Base-by-base conservation (phyloP, 2,888 invertebrate genomes). In the Caenorhabditis doughertyi region DNA sequence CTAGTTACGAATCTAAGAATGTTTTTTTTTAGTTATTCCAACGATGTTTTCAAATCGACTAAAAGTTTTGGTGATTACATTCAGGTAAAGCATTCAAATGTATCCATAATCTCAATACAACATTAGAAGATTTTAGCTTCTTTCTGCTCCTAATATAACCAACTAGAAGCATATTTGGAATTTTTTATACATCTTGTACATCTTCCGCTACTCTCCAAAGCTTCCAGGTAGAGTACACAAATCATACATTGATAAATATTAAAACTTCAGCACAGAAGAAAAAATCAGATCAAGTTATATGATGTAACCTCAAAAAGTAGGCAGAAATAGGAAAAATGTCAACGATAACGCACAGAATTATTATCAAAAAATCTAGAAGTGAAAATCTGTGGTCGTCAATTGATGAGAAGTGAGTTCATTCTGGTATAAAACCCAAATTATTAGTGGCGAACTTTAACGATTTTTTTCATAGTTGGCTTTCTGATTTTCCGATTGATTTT, bases 271-370 rank as follows among this genome's bases (percentile, higher is more conserved):
- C 64, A 64, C 64, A 47, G 49, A 25, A 23, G 39, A 25, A 60
- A 55, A 73, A 74, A 74, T 74, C 73, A 74, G 73, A 74, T 64
- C 64, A 74, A 74, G 65, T 74, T 42, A 74, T 74, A 74, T 74
- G 73, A 74, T 74, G 73, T 55, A 65, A 74, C 73, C 56, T 25
- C 51, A 23, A 51, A 62, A 72, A 58, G 16, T 11, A 25, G 49
- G 35, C 35, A 60, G 27, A 35, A 62, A 47, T 25, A 42, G 27
- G 39, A 32, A 7, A 58, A 60, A 62, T 62, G 72, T 42, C 51
- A 53, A 62, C 42, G 65, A 70, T 70, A 70, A 70, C 56, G 56
- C 21, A 56, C 56, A 27, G 29, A 68, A 68, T 35, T n/a, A 65
- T 65, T 51, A 65, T 51, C 49, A 51, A 65, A 23, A 51, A 51